phyloP scores from a whole-genome alignment of 2,113 vertebrate species.

The Noturus placidus region DNA sequence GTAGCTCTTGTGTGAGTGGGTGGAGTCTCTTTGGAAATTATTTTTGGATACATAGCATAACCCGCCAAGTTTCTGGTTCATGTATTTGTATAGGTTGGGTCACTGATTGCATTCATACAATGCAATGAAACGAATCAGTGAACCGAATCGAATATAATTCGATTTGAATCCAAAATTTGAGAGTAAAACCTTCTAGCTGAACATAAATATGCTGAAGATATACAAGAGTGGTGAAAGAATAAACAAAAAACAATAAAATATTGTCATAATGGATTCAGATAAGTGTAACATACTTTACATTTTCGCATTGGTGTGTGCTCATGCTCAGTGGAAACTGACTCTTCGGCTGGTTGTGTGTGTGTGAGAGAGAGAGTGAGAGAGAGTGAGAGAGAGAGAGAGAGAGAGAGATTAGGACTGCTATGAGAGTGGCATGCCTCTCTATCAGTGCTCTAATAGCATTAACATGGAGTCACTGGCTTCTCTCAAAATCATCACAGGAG shows the following conservation, averaged over 20 bases:
- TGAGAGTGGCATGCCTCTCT: slow-evolving; percentile 21
- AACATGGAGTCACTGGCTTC: slow-evolving; percentile 45
- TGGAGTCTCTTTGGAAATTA: background rate
- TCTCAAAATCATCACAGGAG: slow-evolving; percentile 13
- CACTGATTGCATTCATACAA: background rate
- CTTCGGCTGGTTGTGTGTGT: slow-evolving; percentile 5
- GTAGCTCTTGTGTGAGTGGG: background rate
- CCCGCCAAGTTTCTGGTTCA: too few relatives aligned
- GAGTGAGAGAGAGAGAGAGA: background rate
- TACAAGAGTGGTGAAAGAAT: background rate
- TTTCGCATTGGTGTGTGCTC: background rate
- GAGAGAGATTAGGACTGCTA: slow-evolving; percentile 29
- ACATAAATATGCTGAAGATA: background rate
- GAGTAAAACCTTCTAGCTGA: background rate
- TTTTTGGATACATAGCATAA: background rate
- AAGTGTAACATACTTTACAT: background rate
- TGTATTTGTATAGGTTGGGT: background rate
- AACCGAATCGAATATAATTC: background rate
- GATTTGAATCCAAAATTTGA: background rate
- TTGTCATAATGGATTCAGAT: background rate
- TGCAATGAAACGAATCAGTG: background rate
- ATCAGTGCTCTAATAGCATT: slow-evolving; percentile 49
- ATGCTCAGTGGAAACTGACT: background rate
- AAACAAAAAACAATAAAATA: too few relatives aligned
- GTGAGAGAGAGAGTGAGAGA: background rate